Base-by-base conservation (phyloP, 1,140 invertebrate species). In the Dreissena polymorpha region DNA sequence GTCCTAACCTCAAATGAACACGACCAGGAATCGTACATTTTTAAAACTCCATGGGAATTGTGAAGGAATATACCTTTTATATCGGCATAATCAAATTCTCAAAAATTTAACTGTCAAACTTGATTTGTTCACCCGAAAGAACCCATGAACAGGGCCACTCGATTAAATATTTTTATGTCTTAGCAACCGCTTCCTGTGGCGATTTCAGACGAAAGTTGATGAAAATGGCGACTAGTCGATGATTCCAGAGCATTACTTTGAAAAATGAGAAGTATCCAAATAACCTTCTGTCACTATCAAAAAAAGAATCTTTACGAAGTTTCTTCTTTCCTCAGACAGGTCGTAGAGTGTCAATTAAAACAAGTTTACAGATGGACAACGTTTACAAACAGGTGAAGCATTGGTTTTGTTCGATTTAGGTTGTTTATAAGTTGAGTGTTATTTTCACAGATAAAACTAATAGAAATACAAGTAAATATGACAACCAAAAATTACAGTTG, bases 191-290 rank as follows among this genome's bases (percentile, higher is more conserved):
- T 73, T 82, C 79, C 70, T 27, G 79, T 12, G 71, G 79, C 10
- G 79, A 74, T 67, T 67, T 82, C 49, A 82, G 79, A 74, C 70
- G 71, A 53, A 74, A 82, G 55, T 74, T 82, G 79, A 82, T 82
- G 79, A 82, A 82, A 82, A 72, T 68, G 79, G 79, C 79, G 79
- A 72, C 79, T 50, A 74, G 60, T 25, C 21, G 12, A 6, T 57
- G 50, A 39, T 78, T 29, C 53, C 76, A 65, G 57, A 57, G 23
- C 6, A 55, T 29, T n/a, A 69, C 39, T n/a, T 49, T 29, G 64
- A 53, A 68, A 78, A 78, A 13, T 69, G 21, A 60, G 57, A 60
- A 6, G 57, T 60, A 60, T 60, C 57, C 21, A 23, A 60, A n/a
- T 18, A 3, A 18, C 57, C 57, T 6, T 3, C 2, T 60, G 57